A percentile compares a stretch with the other conserved stretches of the same genome.
phyloP scores from a whole-genome alignment of 1,140 invertebrate species.

The Chionoecetes opilio region DNA sequence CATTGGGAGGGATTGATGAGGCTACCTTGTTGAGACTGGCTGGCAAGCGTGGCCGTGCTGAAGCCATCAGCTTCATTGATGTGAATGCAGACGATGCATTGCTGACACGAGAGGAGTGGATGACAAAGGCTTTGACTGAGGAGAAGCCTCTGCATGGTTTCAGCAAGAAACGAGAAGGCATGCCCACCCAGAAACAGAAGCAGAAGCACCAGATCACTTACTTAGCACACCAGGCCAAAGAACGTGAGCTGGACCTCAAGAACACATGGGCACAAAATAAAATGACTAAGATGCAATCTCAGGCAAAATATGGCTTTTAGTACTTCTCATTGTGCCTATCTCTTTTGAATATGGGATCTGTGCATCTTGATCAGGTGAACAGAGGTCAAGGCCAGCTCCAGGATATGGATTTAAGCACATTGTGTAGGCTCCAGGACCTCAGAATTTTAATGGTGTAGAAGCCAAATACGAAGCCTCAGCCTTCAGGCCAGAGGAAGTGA shows the following conservation, averaged over 20 bases:
- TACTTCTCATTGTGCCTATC: background rate
- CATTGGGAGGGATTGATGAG: conserved; percentile 33
- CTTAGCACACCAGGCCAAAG: conserved; percentile 96
- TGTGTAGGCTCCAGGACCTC: no score
- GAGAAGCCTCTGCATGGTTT: conserved; percentile 86
- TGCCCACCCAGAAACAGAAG: conserved; percentile 89
- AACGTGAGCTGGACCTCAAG: conserved; percentile 95
- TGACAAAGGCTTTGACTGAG: conserved; percentile 92
- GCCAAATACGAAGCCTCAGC: no score
- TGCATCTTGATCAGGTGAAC: no score
- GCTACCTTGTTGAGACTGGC: conserved; percentile 69
- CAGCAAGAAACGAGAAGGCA: conserved; percentile 86
- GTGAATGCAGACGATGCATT: conserved; percentile 93
- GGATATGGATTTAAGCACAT: no score
- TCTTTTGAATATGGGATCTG: no score
- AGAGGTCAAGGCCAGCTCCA: no score
- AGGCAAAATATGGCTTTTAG: conserved; percentile 95
- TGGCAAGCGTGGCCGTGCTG: conserved; percentile 83
- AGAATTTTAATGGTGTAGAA: no score
- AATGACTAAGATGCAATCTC: conserved; percentile 92
- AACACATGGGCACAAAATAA: conserved; percentile 96
- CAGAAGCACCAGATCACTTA: conserved; percentile 98
- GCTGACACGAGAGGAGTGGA: conserved; percentile 90
- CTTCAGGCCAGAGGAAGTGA: no score
- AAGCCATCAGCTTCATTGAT: conserved; percentile 89